Evolutionary conservation across 2,113 vertebrate species (phyloP).

Genomic region (Sander vitreus): DNA sequence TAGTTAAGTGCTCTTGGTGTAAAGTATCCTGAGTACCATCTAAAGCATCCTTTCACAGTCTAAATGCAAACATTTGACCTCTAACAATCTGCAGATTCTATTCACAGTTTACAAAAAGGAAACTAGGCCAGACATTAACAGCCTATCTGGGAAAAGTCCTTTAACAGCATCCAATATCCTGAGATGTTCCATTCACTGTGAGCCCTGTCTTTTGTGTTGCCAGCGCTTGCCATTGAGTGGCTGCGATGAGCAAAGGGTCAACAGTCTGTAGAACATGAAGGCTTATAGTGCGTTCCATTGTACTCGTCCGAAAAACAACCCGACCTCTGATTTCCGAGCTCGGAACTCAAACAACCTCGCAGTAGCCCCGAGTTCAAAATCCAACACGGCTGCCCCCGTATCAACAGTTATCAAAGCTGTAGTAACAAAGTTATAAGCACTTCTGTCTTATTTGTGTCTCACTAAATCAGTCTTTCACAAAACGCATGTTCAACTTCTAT

Average conservation of each 20-base stretch:
- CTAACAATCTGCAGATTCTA: slow-evolving; percentile 3
- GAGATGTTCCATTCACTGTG: slow-evolving; percentile 23
- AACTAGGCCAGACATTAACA: slow-evolving; percentile 38
- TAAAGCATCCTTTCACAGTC: background rate
- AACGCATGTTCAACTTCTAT: too few species aligned
- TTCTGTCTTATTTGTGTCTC: too few species aligned
- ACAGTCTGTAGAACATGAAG: slow-evolving; percentile 46
- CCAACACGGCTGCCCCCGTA: too few species aligned
- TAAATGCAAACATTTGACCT: slow-evolving; percentile 11
- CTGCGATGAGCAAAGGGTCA: slow-evolving; percentile 41
- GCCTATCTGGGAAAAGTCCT: slow-evolving; percentile 7
- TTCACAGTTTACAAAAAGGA: slow-evolving; percentile 7
- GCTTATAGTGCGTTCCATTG: slow-evolving; percentile 6
- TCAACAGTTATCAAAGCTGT: too few species aligned
- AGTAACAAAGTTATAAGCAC: too few species aligned
- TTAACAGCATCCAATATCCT: slow-evolving; percentile 20
- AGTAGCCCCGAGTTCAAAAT: too few species aligned
- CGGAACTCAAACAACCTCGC: too few species aligned
- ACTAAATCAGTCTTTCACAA: too few species aligned
- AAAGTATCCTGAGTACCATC: background rate
- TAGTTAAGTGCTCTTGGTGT: background rate
- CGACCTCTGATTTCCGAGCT: too few species aligned
- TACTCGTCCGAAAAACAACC: too few species aligned
- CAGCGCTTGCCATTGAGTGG: slow-evolving; percentile 39
- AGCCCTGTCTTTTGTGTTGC: slow-evolving; percentile 45